Base-by-base conservation (phyloP, 2,888 invertebrate species). In the Drosophila maculinotata region DNA sequence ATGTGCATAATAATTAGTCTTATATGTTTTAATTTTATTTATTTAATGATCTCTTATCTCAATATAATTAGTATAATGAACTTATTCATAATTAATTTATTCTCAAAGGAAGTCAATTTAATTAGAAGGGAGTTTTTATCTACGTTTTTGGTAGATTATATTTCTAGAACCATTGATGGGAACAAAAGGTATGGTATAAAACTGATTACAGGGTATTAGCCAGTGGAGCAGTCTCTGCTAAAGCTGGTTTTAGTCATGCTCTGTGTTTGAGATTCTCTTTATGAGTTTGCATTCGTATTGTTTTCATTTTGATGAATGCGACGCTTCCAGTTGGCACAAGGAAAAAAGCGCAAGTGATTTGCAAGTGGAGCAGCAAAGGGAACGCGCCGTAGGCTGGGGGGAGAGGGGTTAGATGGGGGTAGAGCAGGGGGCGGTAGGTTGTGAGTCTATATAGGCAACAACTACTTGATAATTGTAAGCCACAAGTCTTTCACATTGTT, bases 301-400 rank as follows among this genome's bases (percentile, higher is more conserved):
- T 69, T 75, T 76, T 64, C 69, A 44, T 69, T 76, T 75, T 68
- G 63, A 72, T 75, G 73, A 76, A 72, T 72, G 57, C 64, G 26
- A 52, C 41, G 45, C 47, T 36, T 33, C 59, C 12, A 42, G 47
- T 49, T 54, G 59, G 67, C 72, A 63, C 66, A 44, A 20, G 2
- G 4, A 56, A 73, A 71, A 76, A 76, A 77, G 76, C 74, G 78
- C 78, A 76, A 76, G 78, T 76, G 76, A 74, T 77, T 76, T 60
- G 31, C 57, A 63, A 57, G 63, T 59, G 52, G 36, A 23, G 31
- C 72, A 41, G 20, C 28, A 36, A 47, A 60, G 30, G 39, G 26
- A 8, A 35, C 0, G 15, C 35, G 0, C 14, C 2, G 14, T n/a
- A n/a, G n/a, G n/a, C n/a, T n/a, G n/a, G n/a, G 10, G 4, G 10